Evolutionary conservation across 2,113 vertebrate species (phyloP).

Genomic region (Pelmatolapia mariae): DNA sequence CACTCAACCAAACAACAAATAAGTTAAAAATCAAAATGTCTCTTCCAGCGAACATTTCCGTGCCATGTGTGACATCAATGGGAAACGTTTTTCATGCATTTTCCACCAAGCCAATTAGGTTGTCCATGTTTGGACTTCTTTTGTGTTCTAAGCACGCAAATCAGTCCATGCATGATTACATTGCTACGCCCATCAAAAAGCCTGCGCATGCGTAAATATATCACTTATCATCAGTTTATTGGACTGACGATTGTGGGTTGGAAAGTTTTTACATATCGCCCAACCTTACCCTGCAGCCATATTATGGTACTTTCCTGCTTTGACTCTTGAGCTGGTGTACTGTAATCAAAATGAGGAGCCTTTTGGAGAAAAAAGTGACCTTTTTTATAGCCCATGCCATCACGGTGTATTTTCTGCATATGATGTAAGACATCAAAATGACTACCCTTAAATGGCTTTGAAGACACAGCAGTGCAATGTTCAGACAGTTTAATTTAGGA

Average conservation of each 20-base stretch:
- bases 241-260: neutral
- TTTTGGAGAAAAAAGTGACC: neutral
- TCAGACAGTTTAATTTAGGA: slow-evolving; percentile 23
- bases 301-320: neutral
- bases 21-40: neutral
- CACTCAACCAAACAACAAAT: neutral
- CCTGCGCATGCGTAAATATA: neutral
- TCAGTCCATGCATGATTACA: neutral
- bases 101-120: neutral
- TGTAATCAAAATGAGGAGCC: neutral
- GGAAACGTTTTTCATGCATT: neutral
- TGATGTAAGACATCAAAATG: neutral
- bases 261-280: neutral
- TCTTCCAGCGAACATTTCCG: neutral
- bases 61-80: neutral
- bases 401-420: neutral
- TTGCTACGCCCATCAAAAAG: neutral
- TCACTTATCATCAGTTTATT: neutral
- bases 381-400: neutral
- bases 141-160: neutral
- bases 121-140: neutral
- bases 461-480: neutral
- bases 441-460: neutral
- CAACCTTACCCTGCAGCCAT: neutral
- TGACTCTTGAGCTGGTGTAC: neutral